Base-by-base conservation (phyloP, 2,888 invertebrate species). In the Cheilosia grossa region DNA sequence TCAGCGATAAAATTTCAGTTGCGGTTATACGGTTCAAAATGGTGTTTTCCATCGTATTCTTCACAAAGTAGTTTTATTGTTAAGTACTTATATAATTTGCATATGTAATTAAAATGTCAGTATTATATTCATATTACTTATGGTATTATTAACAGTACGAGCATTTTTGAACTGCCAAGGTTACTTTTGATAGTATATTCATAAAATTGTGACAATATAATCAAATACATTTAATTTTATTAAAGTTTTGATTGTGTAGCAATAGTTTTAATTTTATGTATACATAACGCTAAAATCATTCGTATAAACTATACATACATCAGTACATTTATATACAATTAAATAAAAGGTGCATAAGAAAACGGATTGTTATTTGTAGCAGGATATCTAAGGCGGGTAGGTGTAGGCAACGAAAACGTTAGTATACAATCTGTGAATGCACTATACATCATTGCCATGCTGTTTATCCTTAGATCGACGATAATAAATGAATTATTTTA, bases 161-260 rank as follows among this genome's bases (percentile, higher is more conserved):
- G 59, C 51, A 59, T 51, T 67, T 66, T 30, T 67, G 51, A 5
- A 67, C 54, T 47, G 17, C 44, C 47, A 49, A 59, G 10, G 59
- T 47, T 77, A 61, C 70, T 56, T 56, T 63, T n/a, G 44, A 17
- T 44, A 17, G 56, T 63, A 67, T 78, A 64, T 78, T 78, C 54
- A 81, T 81, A 56, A 67, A 61, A 81, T 61, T 63, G 54, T 58
- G 81, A 81, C 81, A 81, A 81, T 81, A 80, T 74, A 47, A 67
- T 30, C 30, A 61, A 59, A 53, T 30, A 6, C 21, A 72, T 9
- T 72, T 53, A 4, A 51, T 74, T 80, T 80, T 73, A 40, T 61
- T 61, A 67, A 27, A 44, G 17, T 73, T 61, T 42, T 17, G 37
- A 73, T 67, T 66, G 33, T 37, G 33, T 56, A 53, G 19, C 19